Percentiles rank a stretch among this genome's conserved stretches.
These are phyloP conservation scores for Cotesia typhae DNA, from an alignment of 1,140 invertebrate species.

Conservation along the genomic window DNA sequence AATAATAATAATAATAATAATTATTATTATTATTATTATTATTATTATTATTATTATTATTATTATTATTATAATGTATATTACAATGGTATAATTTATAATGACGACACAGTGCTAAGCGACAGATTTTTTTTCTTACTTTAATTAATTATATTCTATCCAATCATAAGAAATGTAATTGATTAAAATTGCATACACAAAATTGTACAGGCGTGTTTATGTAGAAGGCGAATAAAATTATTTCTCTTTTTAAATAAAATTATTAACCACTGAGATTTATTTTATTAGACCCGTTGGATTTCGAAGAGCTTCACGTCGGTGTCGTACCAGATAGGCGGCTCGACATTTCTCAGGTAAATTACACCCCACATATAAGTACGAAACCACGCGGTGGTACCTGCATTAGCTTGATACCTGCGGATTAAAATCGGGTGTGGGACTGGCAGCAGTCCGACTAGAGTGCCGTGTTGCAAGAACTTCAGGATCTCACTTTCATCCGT, in stretches of 20 bases:
- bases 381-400: slow-evolving; percentile 98
- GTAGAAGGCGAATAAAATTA: slow-evolving; percentile 35
- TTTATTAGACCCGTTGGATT: slow-evolving; percentile 84
- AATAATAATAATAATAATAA: background rate
- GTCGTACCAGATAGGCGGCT: slow-evolving; percentile 99
- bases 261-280: slow-evolving; percentile 27
- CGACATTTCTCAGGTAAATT: slow-evolving; percentile 97
- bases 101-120: slow-evolving; percentile 8
- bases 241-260: slow-evolving; percentile 14
- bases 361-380: slow-evolving; percentile 99
- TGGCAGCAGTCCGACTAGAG: slow-evolving; percentile 94
- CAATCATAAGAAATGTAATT: slow-evolving; percentile 24
- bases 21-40: background rate
- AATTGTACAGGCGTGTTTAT: slow-evolving; percentile 36
- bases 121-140: slow-evolving; percentile 2
- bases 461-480: slow-evolving; percentile 98
- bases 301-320: slow-evolving; percentile 99
- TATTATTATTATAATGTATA: background rate
- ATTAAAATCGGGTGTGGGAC: slow-evolving; percentile 99
- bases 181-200: slow-evolving; percentile 32
- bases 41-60: background rate
- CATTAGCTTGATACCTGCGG: slow-evolving; percentile 98
- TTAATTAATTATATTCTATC: slow-evolving; percentile 13
- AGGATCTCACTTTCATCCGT: slow-evolving; percentile 99
- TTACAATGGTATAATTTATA: too few species aligned